phyloP scores from a whole-genome alignment of 1,140 invertebrate genomes.

The Mesaphorura yosii region DNA sequence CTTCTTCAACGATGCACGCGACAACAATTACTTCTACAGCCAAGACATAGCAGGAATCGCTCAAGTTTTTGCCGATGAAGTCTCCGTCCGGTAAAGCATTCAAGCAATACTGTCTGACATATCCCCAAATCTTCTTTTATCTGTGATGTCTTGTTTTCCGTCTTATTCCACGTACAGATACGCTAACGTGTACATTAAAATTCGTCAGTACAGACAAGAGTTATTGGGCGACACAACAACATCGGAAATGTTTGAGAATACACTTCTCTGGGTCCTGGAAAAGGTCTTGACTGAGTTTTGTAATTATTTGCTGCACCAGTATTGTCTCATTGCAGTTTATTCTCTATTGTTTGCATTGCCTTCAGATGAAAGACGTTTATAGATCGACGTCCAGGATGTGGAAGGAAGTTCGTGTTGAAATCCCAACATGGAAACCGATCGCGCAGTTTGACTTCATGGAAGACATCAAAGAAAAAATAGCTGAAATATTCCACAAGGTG shows the following conservation, averaged over 20 bases:
- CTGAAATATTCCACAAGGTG: too few species aligned
- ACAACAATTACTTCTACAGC: slow-evolving; percentile 69
- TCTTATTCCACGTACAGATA: slow-evolving; percentile 11
- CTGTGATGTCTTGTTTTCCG: background rate
- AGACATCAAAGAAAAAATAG: too few species aligned
- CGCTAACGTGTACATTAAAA: slow-evolving; percentile 17
- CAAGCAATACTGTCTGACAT: background rate
- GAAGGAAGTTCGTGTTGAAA: background rate
- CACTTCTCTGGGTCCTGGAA: slow-evolving; percentile 20
- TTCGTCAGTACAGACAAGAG: slow-evolving; percentile 5
- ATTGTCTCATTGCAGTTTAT: too few species aligned
- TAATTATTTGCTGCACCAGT: too few species aligned
- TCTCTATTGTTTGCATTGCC: too few species aligned
- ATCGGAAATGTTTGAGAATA: slow-evolving; percentile 23
- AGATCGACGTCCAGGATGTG: background rate
- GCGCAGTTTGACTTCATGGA: too few species aligned
- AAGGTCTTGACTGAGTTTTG: slow-evolving; percentile 17
- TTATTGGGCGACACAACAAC: slow-evolving; percentile 16
- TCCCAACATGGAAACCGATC: too few species aligned
- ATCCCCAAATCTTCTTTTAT: background rate
- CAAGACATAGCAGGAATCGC: slow-evolving; percentile 58
- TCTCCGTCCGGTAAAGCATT: slow-evolving; percentile 45
- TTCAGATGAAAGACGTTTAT: background rate
- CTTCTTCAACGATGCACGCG: slow-evolving; percentile 62
- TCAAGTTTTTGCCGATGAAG: slow-evolving; percentile 56